Evolutionary conservation across 2,888 invertebrate species (phyloP), one percentile per base, ranked within the genome.

Genomic region (Heliconius sara): DNA sequence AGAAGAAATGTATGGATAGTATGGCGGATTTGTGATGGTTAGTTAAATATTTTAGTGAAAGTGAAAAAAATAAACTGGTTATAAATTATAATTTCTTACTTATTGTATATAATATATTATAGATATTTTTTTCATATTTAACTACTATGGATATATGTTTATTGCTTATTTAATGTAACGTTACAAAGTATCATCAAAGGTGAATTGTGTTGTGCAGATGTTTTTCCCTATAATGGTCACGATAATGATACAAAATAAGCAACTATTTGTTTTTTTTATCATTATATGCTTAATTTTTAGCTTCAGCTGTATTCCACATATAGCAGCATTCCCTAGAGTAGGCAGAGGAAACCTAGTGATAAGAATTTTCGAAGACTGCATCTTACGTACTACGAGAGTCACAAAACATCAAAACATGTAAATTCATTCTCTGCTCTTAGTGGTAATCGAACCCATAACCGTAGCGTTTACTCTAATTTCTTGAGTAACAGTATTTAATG

Each of bases 1-100:
- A 12, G 9, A 13, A 47, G 47, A 22, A 72, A 76, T 72, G 71
- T 13, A 76, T 66, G 4, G 1, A 5, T 3, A 3, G 19, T 60
- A 0, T 30, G 27, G 12, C 22, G 34, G 4, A 30, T n/a, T 22
- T 30, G 16, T 16, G 12, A n/a, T 60, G 1, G 0, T 27, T 27
- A 7, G 2, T 12, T 60, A 63, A 60, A 43, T 0, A 43, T 60
- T 27, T 7, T 70, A 13, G 57, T 39, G 63, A n/a, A 27, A 13
- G 77, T 25, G 22, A 43, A 70, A 77, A 70, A 72, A 34, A 52
- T 30, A 65, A 78, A 39, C 57, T 60, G 60, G 60, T 73, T 34
- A 57, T 73, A 73, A 73, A 39, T 73, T 60, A 73, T 60, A 73
- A 34, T 60, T 73, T 73, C 13, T 27, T 72, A 72, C 27, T 52